Evolutionary conservation across 2,888 invertebrate species (phyloP), one percentile per base, ranked within the genome.

Genomic region (Plagodis dolabraria): DNA sequence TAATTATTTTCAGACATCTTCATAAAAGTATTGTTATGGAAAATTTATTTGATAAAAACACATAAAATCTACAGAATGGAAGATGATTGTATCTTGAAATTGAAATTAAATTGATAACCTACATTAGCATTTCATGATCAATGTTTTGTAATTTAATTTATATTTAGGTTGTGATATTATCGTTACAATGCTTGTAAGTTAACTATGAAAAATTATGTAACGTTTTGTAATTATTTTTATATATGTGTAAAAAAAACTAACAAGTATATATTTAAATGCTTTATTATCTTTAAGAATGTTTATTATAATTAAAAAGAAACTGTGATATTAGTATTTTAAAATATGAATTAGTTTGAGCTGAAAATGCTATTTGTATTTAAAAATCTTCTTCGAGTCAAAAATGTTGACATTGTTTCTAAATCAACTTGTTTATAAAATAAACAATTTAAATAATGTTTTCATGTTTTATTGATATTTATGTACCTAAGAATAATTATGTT

Each of bases 381-480:
- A 78, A 71, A 71, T 74, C 68, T 79, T 64, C 68, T 67, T 73
- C 63, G 64, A 85, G 83, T 86, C 83, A 86, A 70, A 80, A 76
- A 77, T 82, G 84, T 88, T 89, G 77, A 80, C 72, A 74, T 85
- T 87, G 85, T 88, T 83, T 85, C 74, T 83, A 77, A 82, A 78
- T 76, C 77, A 77, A 78, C 68, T 85, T 90, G 90, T 90, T 90
- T 90, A 90, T 89, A 52, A 84, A 90, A 90, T 90, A 90, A 89
- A 90, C 88, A 86, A 80, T 78, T 12, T 43, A 12, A 75, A 76
- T 75, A 55, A 66, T 75, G 70, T 69, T 67, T 72, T 64, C 68
- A 2, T 47, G 36, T 51, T 55, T 60, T 22, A 22, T 38, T 59
- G 6, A 42, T n/a, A 22, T 22, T 22, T 22, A 22, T 1, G 22